These are phyloP conservation scores for Oncorhynchus kisutch DNA, from an alignment of 2,113 vertebrate species.

Conservation along the genomic window DNA sequence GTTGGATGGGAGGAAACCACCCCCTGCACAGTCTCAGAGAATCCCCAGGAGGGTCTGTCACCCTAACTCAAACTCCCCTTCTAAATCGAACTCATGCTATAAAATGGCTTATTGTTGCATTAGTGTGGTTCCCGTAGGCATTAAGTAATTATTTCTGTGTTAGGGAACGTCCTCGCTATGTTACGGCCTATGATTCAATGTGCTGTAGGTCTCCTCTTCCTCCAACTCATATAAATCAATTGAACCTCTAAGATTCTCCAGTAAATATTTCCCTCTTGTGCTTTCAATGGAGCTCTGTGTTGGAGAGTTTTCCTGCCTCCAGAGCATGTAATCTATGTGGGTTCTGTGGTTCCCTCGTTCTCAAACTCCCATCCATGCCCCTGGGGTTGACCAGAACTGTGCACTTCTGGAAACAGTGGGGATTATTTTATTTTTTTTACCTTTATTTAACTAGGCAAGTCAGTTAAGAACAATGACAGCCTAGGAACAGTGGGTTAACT, in stretches of 20 bases:
- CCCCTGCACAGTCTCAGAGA: neutral
- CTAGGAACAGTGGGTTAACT: no score
- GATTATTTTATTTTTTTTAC: conserved; percentile 8
- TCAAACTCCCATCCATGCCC: conserved; percentile 5
- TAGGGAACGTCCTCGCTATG: conserved; percentile 5
- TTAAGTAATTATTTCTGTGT: conserved; percentile 48
- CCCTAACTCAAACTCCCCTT: no score
- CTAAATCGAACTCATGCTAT: no score
- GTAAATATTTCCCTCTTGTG: conserved; percentile 21
- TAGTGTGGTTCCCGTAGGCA: conserved; percentile 28
- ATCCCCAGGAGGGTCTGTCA: no score
- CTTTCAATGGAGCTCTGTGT: conserved; percentile 16
- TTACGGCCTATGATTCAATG: conserved; percentile 24
- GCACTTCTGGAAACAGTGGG: conserved; percentile 30
- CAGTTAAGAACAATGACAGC: no score
- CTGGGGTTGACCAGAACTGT: neutral
- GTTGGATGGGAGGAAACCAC: conserved; percentile 20
- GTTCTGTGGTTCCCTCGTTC: conserved; percentile 22
- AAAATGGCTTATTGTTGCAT: neutral
- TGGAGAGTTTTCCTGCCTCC: neutral
- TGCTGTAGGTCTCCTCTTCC: conserved; percentile 21
- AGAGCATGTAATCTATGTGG: neutral
- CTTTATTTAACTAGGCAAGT: no score
- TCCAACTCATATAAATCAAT: conserved; percentile 38
- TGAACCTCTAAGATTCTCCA: conserved; percentile 22